Conservation (phyloP, 1,140 invertebrate genomes). For the Atopsyche davidsoni region DNA sequence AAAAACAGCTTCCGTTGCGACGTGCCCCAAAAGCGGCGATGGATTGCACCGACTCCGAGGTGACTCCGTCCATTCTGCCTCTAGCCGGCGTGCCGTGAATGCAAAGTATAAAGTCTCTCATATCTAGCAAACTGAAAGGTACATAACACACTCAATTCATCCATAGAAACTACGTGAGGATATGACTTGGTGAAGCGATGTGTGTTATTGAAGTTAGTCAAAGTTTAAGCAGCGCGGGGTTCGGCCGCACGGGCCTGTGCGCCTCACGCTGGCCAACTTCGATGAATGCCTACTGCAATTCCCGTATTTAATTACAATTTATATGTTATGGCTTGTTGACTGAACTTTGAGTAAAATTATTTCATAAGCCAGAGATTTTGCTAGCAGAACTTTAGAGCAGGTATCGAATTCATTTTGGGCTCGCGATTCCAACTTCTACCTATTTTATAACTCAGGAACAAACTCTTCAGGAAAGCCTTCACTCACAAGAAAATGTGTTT, state of each 20-base stretch:
- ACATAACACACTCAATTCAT: too few relatives aligned
- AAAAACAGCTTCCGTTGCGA: slow-evolving; percentile 12
- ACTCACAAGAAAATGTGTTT: too few relatives aligned
- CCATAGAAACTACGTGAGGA: neutral
- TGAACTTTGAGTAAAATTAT: too few relatives aligned
- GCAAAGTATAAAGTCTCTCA: slow-evolving; percentile 4
- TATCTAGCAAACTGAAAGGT: too few relatives aligned
- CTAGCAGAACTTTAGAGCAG: too few relatives aligned
- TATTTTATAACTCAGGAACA: too few relatives aligned
- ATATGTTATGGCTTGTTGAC: too few relatives aligned
- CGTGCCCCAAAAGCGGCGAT: slow-evolving; percentile 8
- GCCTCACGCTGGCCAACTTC: neutral
- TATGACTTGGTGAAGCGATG: slow-evolving; percentile 10
- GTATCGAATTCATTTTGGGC: too few relatives aligned
- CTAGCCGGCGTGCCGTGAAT: slow-evolving; percentile 6
- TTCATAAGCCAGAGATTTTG: too few relatives aligned
- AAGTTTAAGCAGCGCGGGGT: slow-evolving; percentile 7
- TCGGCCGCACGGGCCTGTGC: slow-evolving; percentile 8
- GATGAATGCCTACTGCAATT: slow-evolving; percentile 4
- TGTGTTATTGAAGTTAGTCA: slow-evolving; percentile 23
- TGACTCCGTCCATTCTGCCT: slow-evolving; percentile 4
- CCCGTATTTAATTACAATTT: slow-evolving; percentile 25
- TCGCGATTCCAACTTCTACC: too few relatives aligned
- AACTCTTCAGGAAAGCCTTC: too few relatives aligned
- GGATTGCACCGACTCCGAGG: neutral